Conservation (phyloP, 2,888 invertebrate species). For the Stenotaenia linearis region DNA sequence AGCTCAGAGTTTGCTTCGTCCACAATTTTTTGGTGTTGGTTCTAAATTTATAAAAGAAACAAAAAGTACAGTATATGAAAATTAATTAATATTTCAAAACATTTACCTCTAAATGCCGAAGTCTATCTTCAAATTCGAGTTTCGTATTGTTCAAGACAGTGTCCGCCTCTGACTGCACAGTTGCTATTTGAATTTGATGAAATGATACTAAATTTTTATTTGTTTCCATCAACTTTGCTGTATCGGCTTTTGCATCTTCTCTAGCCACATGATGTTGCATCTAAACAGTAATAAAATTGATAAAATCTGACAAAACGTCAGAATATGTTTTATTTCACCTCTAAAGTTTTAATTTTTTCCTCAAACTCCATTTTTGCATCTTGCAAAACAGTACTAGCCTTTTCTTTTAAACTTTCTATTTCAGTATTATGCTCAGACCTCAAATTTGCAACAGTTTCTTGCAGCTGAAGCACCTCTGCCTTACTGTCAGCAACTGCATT, state of each 20-base stretch:
- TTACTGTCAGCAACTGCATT: background rate
- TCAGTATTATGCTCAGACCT: background rate
- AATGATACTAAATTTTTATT: too few relatives aligned
- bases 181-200: too few relatives aligned
- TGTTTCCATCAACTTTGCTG: too few relatives aligned
- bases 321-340: background rate
- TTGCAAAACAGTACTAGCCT: background rate
- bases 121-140: too few relatives aligned
- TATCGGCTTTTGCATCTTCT: background rate
- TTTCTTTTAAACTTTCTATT: background rate
- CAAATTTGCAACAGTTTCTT: background rate
- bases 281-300: background rate
- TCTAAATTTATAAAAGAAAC: too few relatives aligned
- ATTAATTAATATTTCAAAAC: too few relatives aligned
- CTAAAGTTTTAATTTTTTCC: background rate
- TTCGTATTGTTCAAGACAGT: too few relatives aligned
- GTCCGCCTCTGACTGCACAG: too few relatives aligned
- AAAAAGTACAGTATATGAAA: too few relatives aligned
- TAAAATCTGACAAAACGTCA: background rate
- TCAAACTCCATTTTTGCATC: background rate
- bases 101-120: too few relatives aligned
- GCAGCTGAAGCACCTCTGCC: background rate
- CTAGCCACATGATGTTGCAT: background rate
- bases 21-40: too few relatives aligned
- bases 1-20: background rate